Base-by-base conservation (phyloP, 1,140 invertebrate genomes). In the Psix sp. region DNA sequence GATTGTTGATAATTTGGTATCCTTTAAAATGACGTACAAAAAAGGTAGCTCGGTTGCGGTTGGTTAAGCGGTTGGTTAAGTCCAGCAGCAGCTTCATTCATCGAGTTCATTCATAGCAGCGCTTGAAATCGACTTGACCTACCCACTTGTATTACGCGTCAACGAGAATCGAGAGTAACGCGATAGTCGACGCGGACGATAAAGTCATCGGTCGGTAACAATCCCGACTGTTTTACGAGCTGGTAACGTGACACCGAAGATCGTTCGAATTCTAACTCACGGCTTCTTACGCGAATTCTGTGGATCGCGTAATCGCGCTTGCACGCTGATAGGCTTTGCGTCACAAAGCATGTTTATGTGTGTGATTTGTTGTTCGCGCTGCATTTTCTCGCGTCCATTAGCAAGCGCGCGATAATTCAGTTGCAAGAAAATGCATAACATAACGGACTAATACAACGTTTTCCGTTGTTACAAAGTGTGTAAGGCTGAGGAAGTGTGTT, bases 1-100 rank as follows among this genome's bases (percentile, higher is more conserved):
- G n/a, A n/a, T n/a, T n/a, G n/a, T n/a, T n/a, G n/a, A n/a, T n/a
- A n/a, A n/a, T n/a, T n/a, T n/a, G n/a, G n/a, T n/a, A n/a, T n/a
- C n/a, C n/a, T n/a, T n/a, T n/a, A n/a, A n/a, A n/a, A n/a, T n/a
- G n/a, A n/a, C 40, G 59, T 72, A 63, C 60, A 74, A 67, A 74
- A 67, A 73, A 79, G 71, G 63, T 73, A 76, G 63, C 67, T 60
- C 43, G 52, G 43, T 82, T 70, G 73, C 74, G 74, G 71, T 80
- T 29, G 7, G 26, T 10, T 5, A 29, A 2, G 26, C 2, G 7
- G 26, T 10, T 29, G 26, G n/a, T n/a, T n/a, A n/a, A n/a, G n/a
- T n/a, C 26, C 26, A 7, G 45, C 67, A 77, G 78, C 73, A 73
- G 74, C 65, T 71, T 71, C 73, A 63, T 66, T 76, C 60, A 70